Evolutionary conservation across 1,140 invertebrate genomes (phyloP).

Genomic region (Hestina assimilis): DNA sequence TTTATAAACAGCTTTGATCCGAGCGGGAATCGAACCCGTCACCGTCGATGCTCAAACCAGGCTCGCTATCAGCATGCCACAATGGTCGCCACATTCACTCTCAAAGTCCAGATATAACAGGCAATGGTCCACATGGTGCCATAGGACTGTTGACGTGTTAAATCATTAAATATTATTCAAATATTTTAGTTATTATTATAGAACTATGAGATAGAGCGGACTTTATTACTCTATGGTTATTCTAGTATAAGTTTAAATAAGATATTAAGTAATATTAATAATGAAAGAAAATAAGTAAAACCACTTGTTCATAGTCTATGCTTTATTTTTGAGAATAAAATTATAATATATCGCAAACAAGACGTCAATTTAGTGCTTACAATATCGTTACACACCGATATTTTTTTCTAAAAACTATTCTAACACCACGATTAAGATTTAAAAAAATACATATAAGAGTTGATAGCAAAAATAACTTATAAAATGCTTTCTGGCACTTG

Average conservation of each 20-base stretch:
- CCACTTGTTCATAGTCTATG: conserved; percentile 7
- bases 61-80: no score
- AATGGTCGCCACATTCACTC: no score
- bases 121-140: no score
- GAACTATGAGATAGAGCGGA: no score
- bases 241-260: not conserved
- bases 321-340: conserved; percentile 28
- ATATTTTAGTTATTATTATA: no score
- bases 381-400: conserved; percentile 14
- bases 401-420: conserved; percentile 1
- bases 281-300: conserved; percentile 4
- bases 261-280: not conserved
- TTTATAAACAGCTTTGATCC: no score
- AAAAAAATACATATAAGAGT: not conserved
- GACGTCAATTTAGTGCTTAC: conserved; percentile 20
- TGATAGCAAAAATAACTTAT: conserved; percentile 10
- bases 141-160: no score
- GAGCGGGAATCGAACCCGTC: no score
- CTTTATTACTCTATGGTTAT: not conserved
- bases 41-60: no score
- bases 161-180: no score
- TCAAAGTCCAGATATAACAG: no score
- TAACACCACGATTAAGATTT: conserved; percentile 9
- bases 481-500: conserved; percentile 1
- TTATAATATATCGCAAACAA: conserved; percentile 12